Conservation (phyloP, 2,113 vertebrate species). For the Epinephelus lanceolatus region DNA sequence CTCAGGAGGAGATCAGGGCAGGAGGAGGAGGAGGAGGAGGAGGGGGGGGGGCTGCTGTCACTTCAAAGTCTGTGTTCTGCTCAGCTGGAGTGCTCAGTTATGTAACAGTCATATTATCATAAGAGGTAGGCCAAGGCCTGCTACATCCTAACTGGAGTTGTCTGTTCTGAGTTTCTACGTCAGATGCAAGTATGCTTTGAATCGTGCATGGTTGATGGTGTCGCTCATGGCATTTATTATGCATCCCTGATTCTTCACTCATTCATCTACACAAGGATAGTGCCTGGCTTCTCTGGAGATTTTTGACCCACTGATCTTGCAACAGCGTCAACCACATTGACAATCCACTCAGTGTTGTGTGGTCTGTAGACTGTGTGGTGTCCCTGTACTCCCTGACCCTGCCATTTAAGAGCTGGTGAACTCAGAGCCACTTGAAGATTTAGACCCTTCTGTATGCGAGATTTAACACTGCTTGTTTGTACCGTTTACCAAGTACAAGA, state of each 20-base stretch:
- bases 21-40: not conserved
- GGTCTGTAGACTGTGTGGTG: not conserved
- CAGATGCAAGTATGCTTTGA: conserved; percentile 13
- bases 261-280: not conserved
- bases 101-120: conserved; percentile 63
- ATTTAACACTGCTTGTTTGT: not conserved
- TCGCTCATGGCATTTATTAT: not conserved
- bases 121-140: conserved; percentile 43
- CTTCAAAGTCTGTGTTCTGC: conserved; percentile 64
- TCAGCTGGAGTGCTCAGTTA: conserved; percentile 65
- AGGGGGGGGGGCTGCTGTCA: conserved; percentile 47
- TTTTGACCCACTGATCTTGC: not conserved
- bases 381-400: not conserved
- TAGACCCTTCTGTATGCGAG: not conserved
- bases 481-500: not conserved
- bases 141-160: conserved; percentile 17
- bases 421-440: not conserved
- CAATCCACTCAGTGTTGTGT: not conserved
- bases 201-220: not conserved
- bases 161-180: conserved; percentile 1
- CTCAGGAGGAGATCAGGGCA: conserved; percentile 48
- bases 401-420: not conserved
- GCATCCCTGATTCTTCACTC: not conserved
- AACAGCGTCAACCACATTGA: not conserved
- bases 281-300: not conserved